Percentiles rank a stretch among this genome's conserved stretches.
These are phyloP conservation scores for Talpa occidentalis DNA, from an alignment of 2,113 vertebrate species.

Conservation along the genomic window DNA sequence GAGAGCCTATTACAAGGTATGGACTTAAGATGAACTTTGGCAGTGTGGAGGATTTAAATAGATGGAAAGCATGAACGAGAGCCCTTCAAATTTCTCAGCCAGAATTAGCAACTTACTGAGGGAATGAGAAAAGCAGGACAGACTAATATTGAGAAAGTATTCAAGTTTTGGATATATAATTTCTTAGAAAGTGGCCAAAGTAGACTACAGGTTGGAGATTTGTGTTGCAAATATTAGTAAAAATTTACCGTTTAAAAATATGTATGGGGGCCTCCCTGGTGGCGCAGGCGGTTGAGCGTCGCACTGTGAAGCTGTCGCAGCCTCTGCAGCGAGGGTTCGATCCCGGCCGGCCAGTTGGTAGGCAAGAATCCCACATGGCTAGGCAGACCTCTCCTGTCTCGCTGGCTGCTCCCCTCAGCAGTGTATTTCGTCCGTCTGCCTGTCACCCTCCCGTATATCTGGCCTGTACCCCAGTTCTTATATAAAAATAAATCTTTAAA, in stretches of 20 bases:
- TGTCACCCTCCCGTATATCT: too few species aligned
- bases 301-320: too few species aligned
- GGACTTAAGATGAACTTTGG: not conserved
- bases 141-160: not conserved
- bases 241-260: not conserved
- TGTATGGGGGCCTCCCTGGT: too few species aligned
- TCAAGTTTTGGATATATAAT: not conserved
- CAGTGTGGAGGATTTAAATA: not conserved
- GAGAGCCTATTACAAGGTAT: not conserved
- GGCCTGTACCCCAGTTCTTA: too few species aligned
- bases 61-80: not conserved
- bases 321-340: too few species aligned
- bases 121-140: not conserved
- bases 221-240: constrained; percentile 8
- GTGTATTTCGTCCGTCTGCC: too few species aligned
- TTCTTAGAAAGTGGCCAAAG: not conserved
- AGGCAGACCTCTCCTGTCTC: too few species aligned
- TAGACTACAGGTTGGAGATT: not conserved
- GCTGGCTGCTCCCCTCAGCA: too few species aligned
- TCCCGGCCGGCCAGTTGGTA: too few species aligned
- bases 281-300: too few species aligned
- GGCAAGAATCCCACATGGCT: too few species aligned
- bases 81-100: not conserved
- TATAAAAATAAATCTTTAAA: too few species aligned
- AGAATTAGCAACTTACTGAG: not conserved